A percentile compares a stretch with the other conserved stretches of the same genome.
Conservation (phyloP, 2,888 invertebrate genomes). For the Euphydryas editha region DNA sequence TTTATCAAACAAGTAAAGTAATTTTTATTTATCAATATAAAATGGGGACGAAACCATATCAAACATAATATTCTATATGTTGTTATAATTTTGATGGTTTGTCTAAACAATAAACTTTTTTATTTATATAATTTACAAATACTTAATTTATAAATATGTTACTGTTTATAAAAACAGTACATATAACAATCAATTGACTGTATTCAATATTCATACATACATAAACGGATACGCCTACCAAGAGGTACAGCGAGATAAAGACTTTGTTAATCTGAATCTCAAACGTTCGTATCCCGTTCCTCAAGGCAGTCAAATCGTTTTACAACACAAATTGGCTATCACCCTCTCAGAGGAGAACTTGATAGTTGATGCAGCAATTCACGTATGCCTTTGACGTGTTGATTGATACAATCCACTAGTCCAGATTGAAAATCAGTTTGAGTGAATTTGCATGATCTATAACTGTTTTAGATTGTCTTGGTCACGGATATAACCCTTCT, state of each 20-base stretch:
- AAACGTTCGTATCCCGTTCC: slow-evolving; percentile 9
- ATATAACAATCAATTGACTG: too few relatives aligned
- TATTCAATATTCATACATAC: not conserved
- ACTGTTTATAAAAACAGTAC: not conserved
- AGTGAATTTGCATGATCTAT: slow-evolving; percentile 22
- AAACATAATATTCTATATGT: too few relatives aligned
- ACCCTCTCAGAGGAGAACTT: slow-evolving; percentile 16
- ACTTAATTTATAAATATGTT: too few relatives aligned
- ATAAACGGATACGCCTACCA: not conserved
- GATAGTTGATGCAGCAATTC: slow-evolving; percentile 19
- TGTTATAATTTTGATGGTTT: too few relatives aligned
- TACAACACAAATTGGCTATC: slow-evolving; percentile 41
- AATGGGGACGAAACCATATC: too few relatives aligned
- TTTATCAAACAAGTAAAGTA: too few relatives aligned
- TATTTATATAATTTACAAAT: too few relatives aligned
- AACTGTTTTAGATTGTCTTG: slow-evolving; percentile 1
- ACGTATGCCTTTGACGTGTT: slow-evolving; percentile 27
- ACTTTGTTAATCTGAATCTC: slow-evolving; percentile 22
- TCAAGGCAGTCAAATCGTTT: slow-evolving; percentile 28
- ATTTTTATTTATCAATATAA: too few relatives aligned
- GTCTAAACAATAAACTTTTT: too few relatives aligned
- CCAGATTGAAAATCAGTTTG: slow-evolving; percentile 30
- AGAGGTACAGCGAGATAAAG: slow-evolving; percentile 7
- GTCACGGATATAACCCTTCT: not conserved
- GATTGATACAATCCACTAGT: slow-evolving; percentile 28